Conservation (phyloP, 1,140 invertebrate genomes). For the Anthonomus grandis region DNA sequence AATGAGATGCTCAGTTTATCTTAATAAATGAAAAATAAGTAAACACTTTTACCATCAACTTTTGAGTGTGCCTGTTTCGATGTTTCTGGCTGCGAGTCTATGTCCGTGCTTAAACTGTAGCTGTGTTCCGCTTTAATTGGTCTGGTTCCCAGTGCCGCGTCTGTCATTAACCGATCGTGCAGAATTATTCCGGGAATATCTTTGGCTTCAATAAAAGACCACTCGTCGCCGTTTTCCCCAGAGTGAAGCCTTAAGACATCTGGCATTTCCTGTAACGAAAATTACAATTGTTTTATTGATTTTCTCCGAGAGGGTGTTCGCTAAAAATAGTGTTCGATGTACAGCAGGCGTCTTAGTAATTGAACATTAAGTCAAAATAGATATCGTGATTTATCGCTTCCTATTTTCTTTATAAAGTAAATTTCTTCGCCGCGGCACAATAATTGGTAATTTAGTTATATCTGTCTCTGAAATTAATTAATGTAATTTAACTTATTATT, state of each 20-base stretch:
- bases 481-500: no score
- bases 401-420: no score
- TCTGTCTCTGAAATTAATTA: no score
- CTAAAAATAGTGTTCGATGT: not conserved
- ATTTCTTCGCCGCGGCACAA: no score
- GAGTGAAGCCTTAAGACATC: conserved; percentile 51
- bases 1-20: no score
- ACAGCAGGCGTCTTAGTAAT: not conserved
- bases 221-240: conserved; percentile 37
- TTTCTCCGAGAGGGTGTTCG: not conserved
- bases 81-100: conserved; percentile 62
- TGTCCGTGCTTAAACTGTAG: conserved; percentile 70
- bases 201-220: conserved; percentile 54
- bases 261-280: conserved; percentile 57
- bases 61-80: conserved; percentile 59
- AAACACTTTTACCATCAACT: conserved; percentile 64
- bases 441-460: no score
- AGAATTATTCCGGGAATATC: conserved; percentile 66
- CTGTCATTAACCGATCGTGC: conserved; percentile 86
- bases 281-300: no score
- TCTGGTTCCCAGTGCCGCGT: conserved; percentile 71
- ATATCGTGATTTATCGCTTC: no score
- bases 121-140: conserved; percentile 85
- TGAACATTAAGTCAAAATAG: no score
- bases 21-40: no score